Percentiles rank a stretch among this genome's conserved stretches.
phyloP scores from a whole-genome alignment of 2,797 vertebrate species.

The Anguilla marmorata region DNA sequence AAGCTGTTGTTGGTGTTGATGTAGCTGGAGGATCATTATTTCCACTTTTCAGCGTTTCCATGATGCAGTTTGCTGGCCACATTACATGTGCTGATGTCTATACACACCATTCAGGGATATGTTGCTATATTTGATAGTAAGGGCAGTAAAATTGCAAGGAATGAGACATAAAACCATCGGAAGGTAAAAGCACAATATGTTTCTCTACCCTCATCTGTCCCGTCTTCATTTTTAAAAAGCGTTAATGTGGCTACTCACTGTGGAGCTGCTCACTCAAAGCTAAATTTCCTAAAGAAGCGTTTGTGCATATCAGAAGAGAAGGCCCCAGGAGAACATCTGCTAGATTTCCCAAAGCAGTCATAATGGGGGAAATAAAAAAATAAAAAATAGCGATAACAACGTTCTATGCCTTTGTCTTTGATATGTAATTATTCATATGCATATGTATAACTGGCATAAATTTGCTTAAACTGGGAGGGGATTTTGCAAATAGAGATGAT shows the following conservation, averaged over 20 bases:
- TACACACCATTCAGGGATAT: neutral
- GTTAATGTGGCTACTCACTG: neutral
- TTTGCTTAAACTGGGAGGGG: neutral
- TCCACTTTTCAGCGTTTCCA: too few species aligned
- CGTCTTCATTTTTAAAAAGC: neutral
- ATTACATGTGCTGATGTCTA: too few species aligned
- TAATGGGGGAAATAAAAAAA: neutral
- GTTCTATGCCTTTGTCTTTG: neutral
- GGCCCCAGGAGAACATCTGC: neutral
- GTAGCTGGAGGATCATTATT: too few species aligned
- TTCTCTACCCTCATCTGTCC: neutral
- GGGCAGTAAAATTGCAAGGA: neutral
- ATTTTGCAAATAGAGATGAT: neutral
- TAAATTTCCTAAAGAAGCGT: neutral
- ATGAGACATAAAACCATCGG: neutral
- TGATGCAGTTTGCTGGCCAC: too few species aligned
- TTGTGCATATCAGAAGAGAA: neutral
- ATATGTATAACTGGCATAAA: neutral
- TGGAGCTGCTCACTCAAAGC: neutral
- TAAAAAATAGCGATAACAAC: neutral
- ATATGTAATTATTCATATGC: neutral
- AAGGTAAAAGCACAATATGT: neutral
- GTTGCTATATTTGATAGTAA: neutral
- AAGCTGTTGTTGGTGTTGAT: too few species aligned
- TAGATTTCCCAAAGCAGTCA: neutral